Conservation (phyloP, 2,888 invertebrate genomes). For the Copidosoma aretas region DNA sequence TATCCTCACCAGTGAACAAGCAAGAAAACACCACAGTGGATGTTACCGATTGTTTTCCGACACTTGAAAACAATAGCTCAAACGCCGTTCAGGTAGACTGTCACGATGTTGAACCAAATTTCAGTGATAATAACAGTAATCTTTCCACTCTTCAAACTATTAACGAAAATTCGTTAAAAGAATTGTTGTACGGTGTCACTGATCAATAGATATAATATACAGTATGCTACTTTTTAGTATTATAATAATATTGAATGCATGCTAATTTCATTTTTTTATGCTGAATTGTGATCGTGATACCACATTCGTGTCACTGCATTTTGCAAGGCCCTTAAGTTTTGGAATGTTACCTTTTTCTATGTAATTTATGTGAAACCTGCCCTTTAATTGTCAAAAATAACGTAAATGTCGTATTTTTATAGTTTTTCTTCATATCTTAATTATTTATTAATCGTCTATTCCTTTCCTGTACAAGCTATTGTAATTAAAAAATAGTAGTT, state of each 20-base stretch:
- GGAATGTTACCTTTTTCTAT: constrained; percentile 12
- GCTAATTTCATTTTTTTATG: constrained; percentile 15
- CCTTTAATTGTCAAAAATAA: too few species aligned
- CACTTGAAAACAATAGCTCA: constrained; percentile 22
- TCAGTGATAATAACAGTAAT: constrained; percentile 44
- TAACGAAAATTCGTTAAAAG: constrained; percentile 65
- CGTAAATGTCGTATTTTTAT: too few species aligned
- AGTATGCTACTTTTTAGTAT: neutral
- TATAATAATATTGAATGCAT: constrained; percentile 14
- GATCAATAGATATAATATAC: constrained; percentile 43
- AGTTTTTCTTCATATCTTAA: too few species aligned
- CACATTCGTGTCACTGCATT: constrained; percentile 10
- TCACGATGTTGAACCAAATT: constrained; percentile 44
- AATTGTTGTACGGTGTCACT: constrained; percentile 60
- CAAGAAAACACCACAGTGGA: constrained; percentile 35
- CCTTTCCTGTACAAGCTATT: too few species aligned
- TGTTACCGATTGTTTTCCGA: constrained; percentile 27
- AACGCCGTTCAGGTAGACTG: constrained; percentile 32
- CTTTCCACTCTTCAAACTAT: constrained; percentile 60
- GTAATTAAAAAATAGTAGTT: too few species aligned
- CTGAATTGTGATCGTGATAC: constrained; percentile 8
- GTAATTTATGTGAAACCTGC: too few species aligned
- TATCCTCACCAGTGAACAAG: constrained; percentile 61
- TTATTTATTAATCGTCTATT: too few species aligned
- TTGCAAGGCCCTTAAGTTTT: constrained; percentile 12